These are phyloP conservation scores for Epinotia brunnichana DNA, from an alignment of 2,888 invertebrate species.

Conservation along the genomic window DNA sequence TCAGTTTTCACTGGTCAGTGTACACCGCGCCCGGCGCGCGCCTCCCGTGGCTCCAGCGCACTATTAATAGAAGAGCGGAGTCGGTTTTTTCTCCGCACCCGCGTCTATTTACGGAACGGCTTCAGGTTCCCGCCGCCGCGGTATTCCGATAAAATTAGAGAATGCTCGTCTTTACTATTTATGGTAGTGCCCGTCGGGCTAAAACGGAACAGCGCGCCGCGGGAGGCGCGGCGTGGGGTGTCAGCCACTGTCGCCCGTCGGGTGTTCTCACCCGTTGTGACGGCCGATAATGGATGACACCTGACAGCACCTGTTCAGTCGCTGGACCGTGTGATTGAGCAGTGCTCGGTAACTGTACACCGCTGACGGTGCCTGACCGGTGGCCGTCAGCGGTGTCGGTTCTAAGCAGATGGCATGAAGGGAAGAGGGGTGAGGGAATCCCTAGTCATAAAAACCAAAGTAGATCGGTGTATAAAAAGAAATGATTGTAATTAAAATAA, in stretches of 20 bases:
- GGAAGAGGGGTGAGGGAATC: slow-evolving; percentile 56
- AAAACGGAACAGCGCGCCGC: slow-evolving; percentile 60
- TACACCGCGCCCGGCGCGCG: slow-evolving; percentile 30
- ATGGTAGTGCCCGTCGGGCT: slow-evolving; percentile 74
- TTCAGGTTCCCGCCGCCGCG: slow-evolving; percentile 49
- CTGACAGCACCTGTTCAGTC: slow-evolving; percentile 4
- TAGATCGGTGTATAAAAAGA: slow-evolving; percentile 80
- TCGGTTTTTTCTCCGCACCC: slow-evolving; percentile 57
- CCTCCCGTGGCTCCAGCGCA: slow-evolving; percentile 48
- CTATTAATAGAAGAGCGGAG: slow-evolving; percentile 50
- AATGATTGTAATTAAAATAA: slow-evolving; percentile 84
- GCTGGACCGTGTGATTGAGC: slow-evolving; percentile 26
- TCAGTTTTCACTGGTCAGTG: slow-evolving; percentile 30
- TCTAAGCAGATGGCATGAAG: slow-evolving; percentile 45
- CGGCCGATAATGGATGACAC: neutral
- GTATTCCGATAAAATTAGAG: slow-evolving; percentile 73
- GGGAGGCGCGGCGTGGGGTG: slow-evolving; percentile 41
- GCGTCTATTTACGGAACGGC: slow-evolving; percentile 64
- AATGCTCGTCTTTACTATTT: slow-evolving; percentile 80
- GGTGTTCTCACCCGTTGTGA: neutral
- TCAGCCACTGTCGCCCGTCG: neutral
- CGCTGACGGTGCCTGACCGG: slow-evolving; percentile 38
- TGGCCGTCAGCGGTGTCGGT: slow-evolving; percentile 26
- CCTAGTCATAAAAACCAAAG: slow-evolving; percentile 72
- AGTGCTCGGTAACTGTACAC: slow-evolving; percentile 46